Conservation (phyloP, 1,140 invertebrate species). For the Zaprionus lachaisei region DNA sequence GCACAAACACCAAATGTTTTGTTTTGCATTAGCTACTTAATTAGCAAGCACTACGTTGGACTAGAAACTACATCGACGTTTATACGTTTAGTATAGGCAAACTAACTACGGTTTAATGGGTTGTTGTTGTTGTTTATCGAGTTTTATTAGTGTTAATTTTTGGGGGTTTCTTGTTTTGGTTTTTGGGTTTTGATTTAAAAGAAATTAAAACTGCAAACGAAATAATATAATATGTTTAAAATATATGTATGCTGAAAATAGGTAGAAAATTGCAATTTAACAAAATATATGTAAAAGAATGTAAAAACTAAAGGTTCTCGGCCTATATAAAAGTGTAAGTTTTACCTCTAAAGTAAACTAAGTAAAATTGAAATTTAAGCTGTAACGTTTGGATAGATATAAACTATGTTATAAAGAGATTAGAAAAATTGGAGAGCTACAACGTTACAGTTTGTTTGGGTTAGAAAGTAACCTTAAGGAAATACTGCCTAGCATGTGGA, state of each 20-base stretch:
- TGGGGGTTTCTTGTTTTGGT: constrained; percentile 34
- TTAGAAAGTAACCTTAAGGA: constrained; percentile 25
- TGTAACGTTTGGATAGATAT: constrained; percentile 15
- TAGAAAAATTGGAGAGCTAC: constrained; percentile 9
- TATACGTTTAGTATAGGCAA: constrained; percentile 66
- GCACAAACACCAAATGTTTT: constrained; percentile 63
- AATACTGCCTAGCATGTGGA: constrained; percentile 44
- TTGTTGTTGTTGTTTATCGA: constrained; percentile 41
- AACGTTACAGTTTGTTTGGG: constrained; percentile 29
- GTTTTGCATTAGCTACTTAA: constrained; percentile 36
- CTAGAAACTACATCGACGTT: constrained; percentile 54
- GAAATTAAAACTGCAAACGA: constrained; percentile 78
- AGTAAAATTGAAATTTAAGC: constrained; percentile 15
- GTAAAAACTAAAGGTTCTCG: constrained; percentile 50
- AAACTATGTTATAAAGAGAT: not conserved
- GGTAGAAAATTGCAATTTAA: constrained; percentile 80
- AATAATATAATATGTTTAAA: constrained; percentile 67
- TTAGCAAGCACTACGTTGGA: constrained; percentile 64
- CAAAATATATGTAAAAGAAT: constrained; percentile 54
- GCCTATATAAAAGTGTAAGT: constrained; percentile 27
- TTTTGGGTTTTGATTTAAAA: constrained; percentile 37
- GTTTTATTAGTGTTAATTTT: constrained; percentile 71
- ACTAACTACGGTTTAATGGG: constrained; percentile 75
- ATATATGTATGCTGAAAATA: constrained; percentile 79
- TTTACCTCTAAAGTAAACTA: constrained; percentile 50